These are phyloP conservation scores for Allacma fusca DNA, from an alignment of 2,888 invertebrate species.

Conservation along the genomic window DNA sequence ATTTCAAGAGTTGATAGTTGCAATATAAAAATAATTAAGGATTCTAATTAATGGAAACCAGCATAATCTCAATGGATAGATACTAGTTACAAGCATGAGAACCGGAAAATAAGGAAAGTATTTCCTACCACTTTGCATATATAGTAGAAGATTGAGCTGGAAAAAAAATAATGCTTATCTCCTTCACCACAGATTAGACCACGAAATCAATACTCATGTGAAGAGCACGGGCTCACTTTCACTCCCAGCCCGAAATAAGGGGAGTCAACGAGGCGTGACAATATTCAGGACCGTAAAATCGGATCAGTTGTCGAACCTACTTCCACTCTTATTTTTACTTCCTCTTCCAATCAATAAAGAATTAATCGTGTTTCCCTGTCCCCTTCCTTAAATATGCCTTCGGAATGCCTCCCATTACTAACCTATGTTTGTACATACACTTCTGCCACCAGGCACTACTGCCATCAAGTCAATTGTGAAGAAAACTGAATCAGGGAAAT, in stretches of 20 bases:
- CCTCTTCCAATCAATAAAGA: slow-evolving; percentile 27
- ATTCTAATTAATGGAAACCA: neutral
- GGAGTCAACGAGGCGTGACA: slow-evolving; percentile 45
- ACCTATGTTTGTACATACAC: neutral
- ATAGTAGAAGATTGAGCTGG: slow-evolving; percentile 3
- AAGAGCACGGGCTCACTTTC: slow-evolving; percentile 46
- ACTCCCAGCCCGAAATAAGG: slow-evolving; percentile 44
- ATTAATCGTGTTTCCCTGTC: slow-evolving; percentile 3
- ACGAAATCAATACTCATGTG: slow-evolving; percentile 48
- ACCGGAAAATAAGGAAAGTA: slow-evolving; percentile 25
- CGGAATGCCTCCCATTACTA: slow-evolving; percentile 1
- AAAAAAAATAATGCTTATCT: neutral
- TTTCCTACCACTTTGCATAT: neutral
- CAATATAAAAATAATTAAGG: neutral
- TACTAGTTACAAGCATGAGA: neutral
- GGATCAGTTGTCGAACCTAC: slow-evolving; percentile 43
- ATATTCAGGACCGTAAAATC: slow-evolving; percentile 52
- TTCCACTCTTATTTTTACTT: slow-evolving; percentile 2
- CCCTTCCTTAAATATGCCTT: neutral
- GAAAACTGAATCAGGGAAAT: neutral
- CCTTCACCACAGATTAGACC: neutral
- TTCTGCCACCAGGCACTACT: no score
- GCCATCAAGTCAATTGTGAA: neutral
- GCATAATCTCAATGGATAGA: no score
- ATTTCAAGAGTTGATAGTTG: neutral